Percentiles rank a stretch among this genome's conserved stretches.
These are phyloP conservation scores for Coptotermes formosanus DNA, from an alignment of 1,140 invertebrate genomes.

Conservation along the genomic window DNA sequence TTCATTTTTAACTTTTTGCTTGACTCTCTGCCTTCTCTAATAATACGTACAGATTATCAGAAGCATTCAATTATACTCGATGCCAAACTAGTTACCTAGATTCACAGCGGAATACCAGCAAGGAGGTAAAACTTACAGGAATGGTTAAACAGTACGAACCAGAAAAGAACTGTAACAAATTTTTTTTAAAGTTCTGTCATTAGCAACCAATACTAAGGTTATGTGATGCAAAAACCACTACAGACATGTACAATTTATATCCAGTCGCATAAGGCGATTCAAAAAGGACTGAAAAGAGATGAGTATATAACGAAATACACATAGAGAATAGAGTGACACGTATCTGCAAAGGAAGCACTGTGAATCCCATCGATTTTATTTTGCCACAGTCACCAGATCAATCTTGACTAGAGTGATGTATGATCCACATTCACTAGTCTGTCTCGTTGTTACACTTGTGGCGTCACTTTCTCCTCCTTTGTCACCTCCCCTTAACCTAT, in stretches of 20 bases:
- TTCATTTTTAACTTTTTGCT: too few relatives aligned
- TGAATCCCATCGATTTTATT: background rate
- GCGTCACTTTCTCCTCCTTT: background rate
- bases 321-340: background rate
- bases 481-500: background rate
- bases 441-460: background rate
- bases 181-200: too few relatives aligned
- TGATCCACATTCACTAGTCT: background rate
- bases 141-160: too few relatives aligned
- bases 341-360: background rate
- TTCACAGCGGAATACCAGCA: too few relatives aligned
- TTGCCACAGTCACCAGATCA: background rate
- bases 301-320: background rate
- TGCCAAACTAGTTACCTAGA: too few relatives aligned
- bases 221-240: background rate
- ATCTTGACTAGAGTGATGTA: background rate
- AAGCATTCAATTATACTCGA: too few relatives aligned
- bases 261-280: background rate
- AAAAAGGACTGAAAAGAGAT: background rate
- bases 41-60: too few relatives aligned
- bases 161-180: too few relatives aligned
- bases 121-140: too few relatives aligned
- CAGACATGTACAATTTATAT: background rate
- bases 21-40: too few relatives aligned
- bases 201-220: too few relatives aligned